phyloP scores from a whole-genome alignment of 2,888 invertebrate species.

The Pseudanteris insignis region DNA sequence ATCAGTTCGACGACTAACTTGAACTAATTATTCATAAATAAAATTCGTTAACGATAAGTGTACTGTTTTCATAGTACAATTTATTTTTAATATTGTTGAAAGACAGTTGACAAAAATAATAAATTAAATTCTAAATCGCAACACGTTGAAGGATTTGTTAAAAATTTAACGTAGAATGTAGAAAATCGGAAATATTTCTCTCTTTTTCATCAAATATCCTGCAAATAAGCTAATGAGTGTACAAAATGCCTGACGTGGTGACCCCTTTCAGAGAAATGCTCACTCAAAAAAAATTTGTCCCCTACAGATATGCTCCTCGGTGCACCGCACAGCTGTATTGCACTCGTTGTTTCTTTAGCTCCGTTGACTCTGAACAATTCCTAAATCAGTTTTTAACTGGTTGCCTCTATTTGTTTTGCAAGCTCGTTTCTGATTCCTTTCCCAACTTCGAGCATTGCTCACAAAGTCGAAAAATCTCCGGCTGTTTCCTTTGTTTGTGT shows the following conservation, averaged over 20 bases:
- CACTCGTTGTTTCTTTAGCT: conserved; percentile 45
- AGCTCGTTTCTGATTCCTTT: conserved; percentile 32
- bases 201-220: no score
- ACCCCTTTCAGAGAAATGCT: conserved; percentile 41
- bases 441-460: conserved; percentile 28
- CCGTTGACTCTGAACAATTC: conserved; percentile 52
- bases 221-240: no score
- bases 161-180: no score
- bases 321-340: conserved; percentile 40
- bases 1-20: no score
- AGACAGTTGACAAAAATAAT: no score
- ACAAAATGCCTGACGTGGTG: conserved; percentile 17
- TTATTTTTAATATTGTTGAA: no score
- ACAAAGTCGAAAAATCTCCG: conserved; percentile 46
- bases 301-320: conserved; percentile 25
- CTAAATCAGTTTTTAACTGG: conserved; percentile 35
- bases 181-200: no score
- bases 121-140: no score
- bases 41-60: no score
- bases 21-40: no score
- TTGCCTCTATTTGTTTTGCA: conserved; percentile 37
- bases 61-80: no score
- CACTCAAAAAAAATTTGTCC: conserved; percentile 40
- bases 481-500: conserved; percentile 15
- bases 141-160: no score